Evolutionary conservation across 2,888 invertebrate genomes (phyloP).

Genomic region (Trypoxylon attenuatum): DNA sequence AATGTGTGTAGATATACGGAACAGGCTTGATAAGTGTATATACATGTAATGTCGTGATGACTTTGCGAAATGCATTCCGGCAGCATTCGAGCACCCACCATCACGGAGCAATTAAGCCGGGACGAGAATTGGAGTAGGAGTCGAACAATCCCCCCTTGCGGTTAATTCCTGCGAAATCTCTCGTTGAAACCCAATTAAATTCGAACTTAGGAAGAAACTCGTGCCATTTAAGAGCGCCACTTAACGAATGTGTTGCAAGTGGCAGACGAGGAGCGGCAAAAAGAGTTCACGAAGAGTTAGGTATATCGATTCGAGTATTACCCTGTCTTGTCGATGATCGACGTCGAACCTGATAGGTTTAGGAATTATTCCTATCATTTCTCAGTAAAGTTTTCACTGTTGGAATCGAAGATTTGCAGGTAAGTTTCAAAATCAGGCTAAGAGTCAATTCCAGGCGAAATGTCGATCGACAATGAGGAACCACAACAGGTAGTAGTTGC

Average conservation of each 20-base stretch:
- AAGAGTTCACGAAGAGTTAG: slow-evolving; percentile 18
- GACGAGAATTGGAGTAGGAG: background rate
- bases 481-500: slow-evolving; percentile 11
- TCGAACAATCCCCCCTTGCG: slow-evolving; percentile 3
- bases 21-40: too few species aligned
- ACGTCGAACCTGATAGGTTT: too few species aligned
- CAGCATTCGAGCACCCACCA: background rate
- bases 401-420: too few species aligned
- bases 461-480: background rate
- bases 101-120: slow-evolving; percentile 1
- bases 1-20: too few species aligned
- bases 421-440: too few species aligned
- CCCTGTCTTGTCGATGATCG: slow-evolving; percentile 48
- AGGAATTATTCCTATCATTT: too few species aligned
- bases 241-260: slow-evolving; percentile 43
- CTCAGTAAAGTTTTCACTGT: too few species aligned
- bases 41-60: background rate
- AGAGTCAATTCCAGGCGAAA: too few species aligned
- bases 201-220: slow-evolving; percentile 3
- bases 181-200: slow-evolving; percentile 16
- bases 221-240: slow-evolving; percentile 21
- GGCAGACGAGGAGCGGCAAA: slow-evolving; percentile 38
- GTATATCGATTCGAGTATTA: too few species aligned
- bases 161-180: background rate
- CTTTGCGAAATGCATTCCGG: background rate